Evolutionary conservation across 2,797 vertebrate species (phyloP).

Genomic region (Gila robusta): DNA sequence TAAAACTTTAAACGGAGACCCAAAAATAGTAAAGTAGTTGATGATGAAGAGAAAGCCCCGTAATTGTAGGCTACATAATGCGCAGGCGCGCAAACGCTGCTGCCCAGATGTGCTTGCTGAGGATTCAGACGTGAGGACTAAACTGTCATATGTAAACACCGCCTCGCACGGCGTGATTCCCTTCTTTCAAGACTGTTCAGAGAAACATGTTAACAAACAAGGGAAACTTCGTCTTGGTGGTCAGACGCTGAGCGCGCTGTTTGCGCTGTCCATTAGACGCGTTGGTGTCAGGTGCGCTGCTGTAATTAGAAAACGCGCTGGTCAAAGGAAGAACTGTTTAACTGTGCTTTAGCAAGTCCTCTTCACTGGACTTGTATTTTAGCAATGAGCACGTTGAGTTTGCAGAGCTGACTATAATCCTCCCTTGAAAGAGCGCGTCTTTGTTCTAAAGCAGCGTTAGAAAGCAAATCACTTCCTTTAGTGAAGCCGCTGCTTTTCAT

Average conservation of each 20-base stretch:
- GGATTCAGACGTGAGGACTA: constrained; percentile 40
- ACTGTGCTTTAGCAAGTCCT: constrained; percentile 80
- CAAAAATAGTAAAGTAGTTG: neutral
- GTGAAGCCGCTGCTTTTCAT: constrained; percentile 72
- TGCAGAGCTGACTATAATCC: constrained; percentile 84
- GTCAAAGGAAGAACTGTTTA: constrained; percentile 76
- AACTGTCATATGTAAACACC: constrained; percentile 56
- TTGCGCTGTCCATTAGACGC: constrained; percentile 84
- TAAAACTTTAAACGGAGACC: neutral
- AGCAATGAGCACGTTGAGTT: constrained; percentile 75
- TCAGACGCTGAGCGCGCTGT: constrained; percentile 73
- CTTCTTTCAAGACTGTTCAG: constrained; percentile 58
- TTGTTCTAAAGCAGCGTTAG: constrained; percentile 69
- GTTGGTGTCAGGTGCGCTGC: constrained; percentile 72
- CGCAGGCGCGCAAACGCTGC: neutral
- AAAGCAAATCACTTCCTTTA: constrained; percentile 70
- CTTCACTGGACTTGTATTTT: constrained; percentile 53
- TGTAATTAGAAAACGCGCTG: constrained; percentile 71
- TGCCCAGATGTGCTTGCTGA: constrained; percentile 43
- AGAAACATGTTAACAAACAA: constrained; percentile 69
- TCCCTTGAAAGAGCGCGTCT: constrained; percentile 73
- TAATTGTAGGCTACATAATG: neutral
- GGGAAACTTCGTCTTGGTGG: constrained; percentile 68
- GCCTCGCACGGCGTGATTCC: constrained; percentile 50
- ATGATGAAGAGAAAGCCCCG: neutral